These are phyloP conservation scores for Nephrotoma flavescens DNA, from an alignment of 2,888 invertebrate species.

Conservation along the genomic window DNA sequence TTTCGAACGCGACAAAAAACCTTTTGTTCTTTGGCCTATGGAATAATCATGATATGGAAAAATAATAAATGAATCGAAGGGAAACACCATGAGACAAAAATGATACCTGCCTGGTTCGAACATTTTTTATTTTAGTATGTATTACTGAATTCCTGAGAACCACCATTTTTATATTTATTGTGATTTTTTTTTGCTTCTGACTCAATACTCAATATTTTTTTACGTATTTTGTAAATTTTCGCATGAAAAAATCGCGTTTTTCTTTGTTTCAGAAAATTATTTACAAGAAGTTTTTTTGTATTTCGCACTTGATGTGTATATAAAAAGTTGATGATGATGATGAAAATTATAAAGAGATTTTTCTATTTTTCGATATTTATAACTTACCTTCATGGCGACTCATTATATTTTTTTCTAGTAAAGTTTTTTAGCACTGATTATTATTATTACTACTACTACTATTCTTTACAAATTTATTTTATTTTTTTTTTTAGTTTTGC, in stretches of 20 bases:
- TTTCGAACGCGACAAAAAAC: not conserved
- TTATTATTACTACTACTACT: not conserved
- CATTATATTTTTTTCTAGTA: constrained; percentile 38
- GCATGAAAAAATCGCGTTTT: not conserved
- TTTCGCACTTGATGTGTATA: not conserved
- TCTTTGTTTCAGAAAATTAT: not conserved
- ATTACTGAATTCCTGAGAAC: not conserved
- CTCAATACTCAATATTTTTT: not conserved
- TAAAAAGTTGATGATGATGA: not conserved
- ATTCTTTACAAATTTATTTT: not conserved
- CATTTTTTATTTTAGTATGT: not conserved
- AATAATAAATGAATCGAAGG: not conserved
- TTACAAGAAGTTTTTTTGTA: not conserved
- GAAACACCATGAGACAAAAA: not conserved
- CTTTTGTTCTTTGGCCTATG: not conserved
- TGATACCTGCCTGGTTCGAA: not conserved
- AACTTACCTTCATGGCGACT: constrained; percentile 86
- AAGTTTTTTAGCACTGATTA: constrained; percentile 8
- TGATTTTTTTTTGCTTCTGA: not conserved
- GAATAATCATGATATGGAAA: not conserved
- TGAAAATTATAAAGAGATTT: not conserved
- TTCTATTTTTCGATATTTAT: not conserved
- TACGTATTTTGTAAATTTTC: not conserved
- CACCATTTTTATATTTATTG: not conserved
- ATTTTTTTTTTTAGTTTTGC: not conserved